Conservation (phyloP, 2,888 invertebrate species). For the Diaperis boleti region DNA sequence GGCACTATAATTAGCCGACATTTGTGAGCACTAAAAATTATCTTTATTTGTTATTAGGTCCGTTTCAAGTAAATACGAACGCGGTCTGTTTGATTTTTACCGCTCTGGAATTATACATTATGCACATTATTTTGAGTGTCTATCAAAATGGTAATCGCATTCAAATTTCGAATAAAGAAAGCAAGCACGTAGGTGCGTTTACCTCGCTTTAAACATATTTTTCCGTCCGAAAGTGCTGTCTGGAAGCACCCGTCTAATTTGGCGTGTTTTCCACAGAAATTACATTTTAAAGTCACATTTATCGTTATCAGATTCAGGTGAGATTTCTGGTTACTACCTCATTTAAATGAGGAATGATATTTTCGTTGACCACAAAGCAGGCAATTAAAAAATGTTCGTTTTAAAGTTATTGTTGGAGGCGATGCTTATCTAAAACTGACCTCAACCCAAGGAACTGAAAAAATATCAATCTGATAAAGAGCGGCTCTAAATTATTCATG, state of each 20-base stretch:
- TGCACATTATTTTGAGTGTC: not conserved
- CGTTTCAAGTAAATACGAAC: not conserved
- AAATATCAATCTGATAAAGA: conserved; percentile 33
- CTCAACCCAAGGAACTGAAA: conserved; percentile 27
- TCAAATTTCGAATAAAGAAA: not conserved
- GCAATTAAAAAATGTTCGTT: conserved; percentile 32
- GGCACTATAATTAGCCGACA: not conserved
- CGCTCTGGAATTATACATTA: not conserved
- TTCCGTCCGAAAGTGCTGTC: not conserved
- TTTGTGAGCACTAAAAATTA: not conserved
- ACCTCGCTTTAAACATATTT: not conserved
- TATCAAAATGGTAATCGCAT: not conserved
- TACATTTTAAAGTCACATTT: not conserved
- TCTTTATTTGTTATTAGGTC: not conserved
- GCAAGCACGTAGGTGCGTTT: too few relatives aligned
- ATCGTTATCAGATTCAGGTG: not conserved
- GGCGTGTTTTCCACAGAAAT: too few relatives aligned
- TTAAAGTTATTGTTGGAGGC: conserved; percentile 26
- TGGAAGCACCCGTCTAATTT: too few relatives aligned
- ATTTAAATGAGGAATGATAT: conserved; percentile 31
- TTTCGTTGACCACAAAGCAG: conserved; percentile 10
- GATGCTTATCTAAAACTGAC: conserved; percentile 34
- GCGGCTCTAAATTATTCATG: conserved; percentile 28
- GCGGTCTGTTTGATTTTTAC: not conserved
- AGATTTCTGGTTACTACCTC: conserved; percentile 17